Base-by-base conservation (phyloP, 2,888 invertebrate species). In the Siphlonurus alternatus region DNA sequence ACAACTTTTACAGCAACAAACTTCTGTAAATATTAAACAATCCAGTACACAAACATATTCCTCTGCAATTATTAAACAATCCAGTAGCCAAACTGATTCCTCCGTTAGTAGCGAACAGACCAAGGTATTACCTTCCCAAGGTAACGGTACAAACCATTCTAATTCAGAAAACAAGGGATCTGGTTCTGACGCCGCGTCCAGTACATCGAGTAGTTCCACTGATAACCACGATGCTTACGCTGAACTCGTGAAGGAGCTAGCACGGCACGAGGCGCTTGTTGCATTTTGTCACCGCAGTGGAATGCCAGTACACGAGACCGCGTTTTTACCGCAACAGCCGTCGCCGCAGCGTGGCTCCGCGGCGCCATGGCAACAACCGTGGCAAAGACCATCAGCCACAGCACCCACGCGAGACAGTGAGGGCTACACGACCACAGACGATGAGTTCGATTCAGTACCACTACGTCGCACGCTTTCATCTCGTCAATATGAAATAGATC, bases 251-350 rank as follows among this genome's bases (percentile, higher is more conserved):
- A 10, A 56, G n/a, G n/a, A 56, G 5, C n/a, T 56, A 7, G 56
- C 56, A 5, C 56, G 56, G 5, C 7, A 56, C 56, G 38, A 38
- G 15, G 38, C 15, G 5, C 38, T 10, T 10, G 5, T 18, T 18
- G 56, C 56, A 20, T 10, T 10, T 10, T 22, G 7, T 7, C 5
- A 56, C 19, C 7, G 7, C 7, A n/a, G n/a, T 20, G n/a, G 22
- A 3, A 56, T 56, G 56, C 56, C 56, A 20, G 56, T 56, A n/a
- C 56, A 56, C 56, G 56, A 56, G 56, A 56, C 56, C 5, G 56
- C 56, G 19, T 56, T 56, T 22, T 22, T 56, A 22, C 22, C 56
- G 5, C 56, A n/a, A 22, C 53, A 51, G n/a, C 53, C 53, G 53
- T 10, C 53, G 53, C 53, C 53, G 10, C n/a, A n/a, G n/a, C 38